Conservation (phyloP, 2,797 vertebrate genomes). For the Antrozous pallidus region DNA sequence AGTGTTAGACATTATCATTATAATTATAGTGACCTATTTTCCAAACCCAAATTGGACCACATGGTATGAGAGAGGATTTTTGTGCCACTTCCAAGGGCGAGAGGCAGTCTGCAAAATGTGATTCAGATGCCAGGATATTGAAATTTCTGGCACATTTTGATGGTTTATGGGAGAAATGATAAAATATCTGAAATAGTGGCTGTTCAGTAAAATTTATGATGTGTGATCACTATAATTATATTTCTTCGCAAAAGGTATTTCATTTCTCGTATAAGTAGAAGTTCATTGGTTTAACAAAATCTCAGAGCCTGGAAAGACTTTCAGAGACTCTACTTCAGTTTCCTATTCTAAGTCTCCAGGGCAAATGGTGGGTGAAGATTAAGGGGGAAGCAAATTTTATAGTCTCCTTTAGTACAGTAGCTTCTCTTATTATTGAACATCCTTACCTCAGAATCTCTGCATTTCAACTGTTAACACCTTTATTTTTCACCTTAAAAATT, state of each 20-base stretch:
- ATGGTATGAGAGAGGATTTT: slow-evolving; percentile 72
- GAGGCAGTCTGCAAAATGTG: slow-evolving; percentile 65
- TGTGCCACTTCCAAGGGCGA: slow-evolving; percentile 73
- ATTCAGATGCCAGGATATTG: slow-evolving; percentile 63
- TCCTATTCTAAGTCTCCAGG: background rate
- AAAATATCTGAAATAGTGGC: slow-evolving; percentile 69
- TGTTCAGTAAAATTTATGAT: slow-evolving; percentile 57
- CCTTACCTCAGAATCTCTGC: background rate
- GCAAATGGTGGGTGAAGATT: slow-evolving; percentile 8
- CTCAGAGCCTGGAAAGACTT: background rate
- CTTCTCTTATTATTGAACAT: background rate
- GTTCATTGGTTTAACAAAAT: slow-evolving; percentile 45
- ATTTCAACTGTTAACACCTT: background rate
- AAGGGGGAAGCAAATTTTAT: background rate
- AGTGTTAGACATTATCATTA: slow-evolving; percentile 68
- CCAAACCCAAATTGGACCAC: slow-evolving; percentile 73
- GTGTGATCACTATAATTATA: slow-evolving; percentile 52
- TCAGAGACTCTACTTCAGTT: background rate
- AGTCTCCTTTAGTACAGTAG: background rate
- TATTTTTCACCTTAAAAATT: background rate
- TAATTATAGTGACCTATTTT: slow-evolving; percentile 75
- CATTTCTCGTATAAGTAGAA: slow-evolving; percentile 49
- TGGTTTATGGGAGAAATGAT: slow-evolving; percentile 60
- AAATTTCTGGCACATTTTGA: slow-evolving; percentile 62
- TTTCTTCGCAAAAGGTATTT: slow-evolving; percentile 43